Evolutionary conservation across 1,140 invertebrate genomes (phyloP).

Genomic region (Geopemphigus sp.): DNA sequence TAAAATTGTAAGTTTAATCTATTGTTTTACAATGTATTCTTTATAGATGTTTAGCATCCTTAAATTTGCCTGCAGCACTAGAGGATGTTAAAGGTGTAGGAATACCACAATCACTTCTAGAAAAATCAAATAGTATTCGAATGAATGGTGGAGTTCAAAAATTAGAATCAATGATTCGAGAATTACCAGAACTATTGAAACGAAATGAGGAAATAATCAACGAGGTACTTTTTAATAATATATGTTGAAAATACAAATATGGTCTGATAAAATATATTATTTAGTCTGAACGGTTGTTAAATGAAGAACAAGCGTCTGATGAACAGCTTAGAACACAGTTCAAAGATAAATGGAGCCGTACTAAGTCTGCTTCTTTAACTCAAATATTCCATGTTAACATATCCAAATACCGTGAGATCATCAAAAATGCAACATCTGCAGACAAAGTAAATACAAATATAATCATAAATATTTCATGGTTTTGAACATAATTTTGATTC

Average conservation of each 20-base stretch:
- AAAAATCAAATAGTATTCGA: slow-evolving; percentile 76
- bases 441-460: slow-evolving; percentile 60
- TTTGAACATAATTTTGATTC: neutral
- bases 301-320: slow-evolving; percentile 90
- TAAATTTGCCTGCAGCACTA: slow-evolving; percentile 96
- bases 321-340: slow-evolving; percentile 85
- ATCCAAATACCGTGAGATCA: slow-evolving; percentile 87
- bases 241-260: neutral
- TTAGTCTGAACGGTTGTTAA: slow-evolving; percentile 78
- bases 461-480: neutral
- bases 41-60: slow-evolving; percentile 78
- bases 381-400: slow-evolving; percentile 82
- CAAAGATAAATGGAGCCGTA: slow-evolving; percentile 86
- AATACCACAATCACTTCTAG: slow-evolving; percentile 81
- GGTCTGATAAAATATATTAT: slow-evolving; percentile 50
- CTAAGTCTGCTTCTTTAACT: slow-evolving; percentile 83
- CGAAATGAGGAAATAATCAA: slow-evolving; percentile 94
- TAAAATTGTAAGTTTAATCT: neutral
- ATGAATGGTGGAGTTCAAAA: slow-evolving; percentile 65
- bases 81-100: slow-evolving; percentile 78
- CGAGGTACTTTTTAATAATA: slow-evolving; percentile 64
- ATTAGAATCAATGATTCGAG: slow-evolving; percentile 65
- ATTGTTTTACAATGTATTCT: slow-evolving; percentile 19
- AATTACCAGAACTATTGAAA: slow-evolving; percentile 85
- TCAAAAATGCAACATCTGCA: slow-evolving; percentile 82